phyloP scores from a whole-genome alignment of 1,140 invertebrate genomes.

The Formica exsecta region DNA sequence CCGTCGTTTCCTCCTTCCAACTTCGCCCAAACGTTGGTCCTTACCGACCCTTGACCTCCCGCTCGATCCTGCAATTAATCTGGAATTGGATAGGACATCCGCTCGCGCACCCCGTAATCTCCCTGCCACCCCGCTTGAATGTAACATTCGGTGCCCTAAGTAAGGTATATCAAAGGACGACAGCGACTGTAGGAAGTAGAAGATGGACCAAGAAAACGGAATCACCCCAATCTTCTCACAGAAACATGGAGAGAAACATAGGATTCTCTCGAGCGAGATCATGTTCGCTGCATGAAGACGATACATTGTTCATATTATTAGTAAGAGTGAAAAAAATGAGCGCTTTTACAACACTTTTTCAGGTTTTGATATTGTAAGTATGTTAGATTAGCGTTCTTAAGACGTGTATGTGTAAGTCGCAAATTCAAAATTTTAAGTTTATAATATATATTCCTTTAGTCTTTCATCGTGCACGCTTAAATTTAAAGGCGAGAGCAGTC shows the following conservation, averaged over 20 bases:
- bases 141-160: conserved; percentile 53
- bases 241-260: conserved; percentile 2
- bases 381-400: not conserved
- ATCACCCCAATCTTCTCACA: conserved; percentile 41
- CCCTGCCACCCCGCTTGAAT: conserved; percentile 34
- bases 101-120: conserved; percentile 57
- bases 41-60: conserved; percentile 79
- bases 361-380: not conserved
- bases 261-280: conserved; percentile 27
- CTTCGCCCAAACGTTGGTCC: conserved; percentile 14
- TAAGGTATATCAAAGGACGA: conserved; percentile 56
- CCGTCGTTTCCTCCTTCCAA: conserved; percentile 5
- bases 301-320: conserved; percentile 32
- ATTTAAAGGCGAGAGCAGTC: conserved; percentile 51
- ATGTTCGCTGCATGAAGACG: conserved; percentile 4
- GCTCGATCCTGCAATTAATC: conserved; percentile 83
- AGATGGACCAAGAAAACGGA: conserved; percentile 53
- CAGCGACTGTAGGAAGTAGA: not conserved
- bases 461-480: conserved; percentile 63
- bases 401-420: not conserved
- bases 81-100: conserved; percentile 82
- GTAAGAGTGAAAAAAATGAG: not conserved
- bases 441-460: conserved; percentile 68
- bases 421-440: conserved; percentile 10
- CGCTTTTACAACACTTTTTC: not conserved